Conservation (phyloP, 2,113 vertebrate genomes). For the Aphelocoma coerulescens region DNA sequence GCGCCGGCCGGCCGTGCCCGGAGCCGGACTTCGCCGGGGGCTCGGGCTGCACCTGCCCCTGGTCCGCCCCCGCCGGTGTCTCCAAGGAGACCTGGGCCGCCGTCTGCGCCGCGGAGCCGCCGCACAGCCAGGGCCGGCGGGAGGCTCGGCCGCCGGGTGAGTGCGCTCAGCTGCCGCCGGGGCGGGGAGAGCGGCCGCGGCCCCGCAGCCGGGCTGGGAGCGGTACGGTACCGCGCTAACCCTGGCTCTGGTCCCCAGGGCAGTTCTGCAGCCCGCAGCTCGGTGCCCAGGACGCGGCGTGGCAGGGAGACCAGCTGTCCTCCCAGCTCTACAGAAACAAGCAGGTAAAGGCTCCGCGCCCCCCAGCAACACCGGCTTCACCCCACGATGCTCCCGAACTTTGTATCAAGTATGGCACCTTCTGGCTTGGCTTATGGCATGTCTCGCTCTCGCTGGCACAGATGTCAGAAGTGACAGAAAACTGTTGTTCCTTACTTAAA, state of each 20-base stretch:
- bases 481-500: not conserved
- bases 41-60: constrained; percentile 70
- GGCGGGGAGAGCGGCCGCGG: not conserved
- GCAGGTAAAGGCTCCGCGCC: constrained; percentile 73
- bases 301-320: constrained; percentile 78
- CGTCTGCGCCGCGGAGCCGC: constrained; percentile 78
- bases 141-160: constrained; percentile 67
- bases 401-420: not conserved
- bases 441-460: fast-evolving
- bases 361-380: fast-evolving
- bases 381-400: not conserved
- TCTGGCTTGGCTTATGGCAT: not conserved
- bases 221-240: not conserved
- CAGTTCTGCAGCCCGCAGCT: not conserved
- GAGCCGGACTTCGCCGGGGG: constrained; percentile 76
- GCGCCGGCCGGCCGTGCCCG: constrained; percentile 76
- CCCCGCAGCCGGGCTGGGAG: not conserved
- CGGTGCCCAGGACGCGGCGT: constrained; percentile 49
- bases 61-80: constrained; percentile 80
- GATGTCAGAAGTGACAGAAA: not conserved
- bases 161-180: not conserved
- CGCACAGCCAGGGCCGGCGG: constrained; percentile 61
- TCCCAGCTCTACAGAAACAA: constrained; percentile 89
- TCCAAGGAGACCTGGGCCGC: constrained; percentile 88
- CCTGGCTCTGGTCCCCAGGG: constrained; percentile 29